phyloP scores from a whole-genome alignment of 2,797 vertebrate genomes.

The Rhabdophis nuchalis region DNA sequence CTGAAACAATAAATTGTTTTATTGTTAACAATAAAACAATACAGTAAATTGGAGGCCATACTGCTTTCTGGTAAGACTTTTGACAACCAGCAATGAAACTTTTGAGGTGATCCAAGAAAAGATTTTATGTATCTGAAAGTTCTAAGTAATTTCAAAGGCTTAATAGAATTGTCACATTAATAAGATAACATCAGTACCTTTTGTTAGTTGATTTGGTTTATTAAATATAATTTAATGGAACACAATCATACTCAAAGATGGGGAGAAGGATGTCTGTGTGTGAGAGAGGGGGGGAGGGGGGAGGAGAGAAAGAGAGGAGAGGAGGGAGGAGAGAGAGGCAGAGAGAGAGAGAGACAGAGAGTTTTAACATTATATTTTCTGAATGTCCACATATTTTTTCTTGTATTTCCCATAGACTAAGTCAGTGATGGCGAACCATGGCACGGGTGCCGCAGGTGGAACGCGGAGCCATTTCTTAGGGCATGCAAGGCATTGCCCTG shows the following conservation, averaged over 20 bases:
- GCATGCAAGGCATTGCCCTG: too few species aligned
- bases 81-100: neutral
- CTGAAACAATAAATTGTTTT: too few species aligned
- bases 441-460: too few species aligned
- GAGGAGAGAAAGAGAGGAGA: too few species aligned
- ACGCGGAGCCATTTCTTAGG: too few species aligned
- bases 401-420: neutral
- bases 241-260: neutral
- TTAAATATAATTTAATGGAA: neutral
- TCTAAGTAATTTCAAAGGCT: conserved; percentile 16
- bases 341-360: neutral
- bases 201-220: neutral
- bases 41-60: conserved; percentile 2
- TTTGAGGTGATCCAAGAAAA: neutral
- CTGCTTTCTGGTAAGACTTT: conserved; percentile 16
- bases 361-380: neutral
- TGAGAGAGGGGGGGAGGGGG: neutral
- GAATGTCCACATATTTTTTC: neutral
- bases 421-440: too few species aligned
- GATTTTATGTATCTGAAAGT: neutral
- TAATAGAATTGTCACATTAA: neutral
- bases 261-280: neutral
- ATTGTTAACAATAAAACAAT: too few species aligned
- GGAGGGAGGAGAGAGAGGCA: too few species aligned
- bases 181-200: neutral